phyloP scores from a whole-genome alignment of 2,888 invertebrate species.

The Ormyrus pomaceus region DNA sequence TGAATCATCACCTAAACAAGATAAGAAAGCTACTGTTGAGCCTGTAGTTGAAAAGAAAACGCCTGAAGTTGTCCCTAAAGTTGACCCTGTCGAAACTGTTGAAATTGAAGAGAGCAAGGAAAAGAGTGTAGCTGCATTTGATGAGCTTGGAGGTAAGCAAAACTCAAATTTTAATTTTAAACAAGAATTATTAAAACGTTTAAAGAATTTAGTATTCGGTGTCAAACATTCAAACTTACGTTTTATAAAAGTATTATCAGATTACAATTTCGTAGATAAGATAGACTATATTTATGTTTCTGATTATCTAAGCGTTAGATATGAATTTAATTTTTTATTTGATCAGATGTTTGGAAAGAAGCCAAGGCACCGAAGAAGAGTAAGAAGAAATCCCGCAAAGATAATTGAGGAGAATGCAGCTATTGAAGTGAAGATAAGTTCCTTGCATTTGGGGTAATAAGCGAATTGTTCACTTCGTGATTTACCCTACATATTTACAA shows the following conservation, averaged over 20 bases:
- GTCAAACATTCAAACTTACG: no score
- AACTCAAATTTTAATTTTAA: slow-evolving; percentile 66
- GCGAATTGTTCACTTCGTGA: slow-evolving; percentile 17
- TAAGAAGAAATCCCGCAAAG: slow-evolving; percentile 87
- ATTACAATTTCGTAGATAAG: no score
- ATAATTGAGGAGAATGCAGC: slow-evolving; percentile 77
- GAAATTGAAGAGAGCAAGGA: slow-evolving; percentile 64
- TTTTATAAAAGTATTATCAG: no score
- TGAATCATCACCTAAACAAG: slow-evolving; percentile 60
- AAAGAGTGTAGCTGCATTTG: slow-evolving; percentile 76
- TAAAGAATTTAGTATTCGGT: no score
- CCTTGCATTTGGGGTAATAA: slow-evolving; percentile 40
- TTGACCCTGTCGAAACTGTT: slow-evolving; percentile 58
- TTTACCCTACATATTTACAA: slow-evolving; percentile 32
- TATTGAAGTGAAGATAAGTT: slow-evolving; percentile 40
- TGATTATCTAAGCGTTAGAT: background rate
- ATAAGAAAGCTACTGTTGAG: slow-evolving; percentile 63
- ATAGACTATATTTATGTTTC: no score
- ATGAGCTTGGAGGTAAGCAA: slow-evolving; percentile 79
- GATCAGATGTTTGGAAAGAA: slow-evolving; percentile 85
- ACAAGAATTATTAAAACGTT: background rate
- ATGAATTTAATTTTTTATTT: slow-evolving; percentile 25
- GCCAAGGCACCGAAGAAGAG: slow-evolving; percentile 84
- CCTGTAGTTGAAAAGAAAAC: slow-evolving; percentile 61
- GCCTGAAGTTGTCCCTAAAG: slow-evolving; percentile 61